Evolutionary conservation across 2,797 vertebrate species (phyloP).

Genomic region (Sternotherus odoratus): DNA sequence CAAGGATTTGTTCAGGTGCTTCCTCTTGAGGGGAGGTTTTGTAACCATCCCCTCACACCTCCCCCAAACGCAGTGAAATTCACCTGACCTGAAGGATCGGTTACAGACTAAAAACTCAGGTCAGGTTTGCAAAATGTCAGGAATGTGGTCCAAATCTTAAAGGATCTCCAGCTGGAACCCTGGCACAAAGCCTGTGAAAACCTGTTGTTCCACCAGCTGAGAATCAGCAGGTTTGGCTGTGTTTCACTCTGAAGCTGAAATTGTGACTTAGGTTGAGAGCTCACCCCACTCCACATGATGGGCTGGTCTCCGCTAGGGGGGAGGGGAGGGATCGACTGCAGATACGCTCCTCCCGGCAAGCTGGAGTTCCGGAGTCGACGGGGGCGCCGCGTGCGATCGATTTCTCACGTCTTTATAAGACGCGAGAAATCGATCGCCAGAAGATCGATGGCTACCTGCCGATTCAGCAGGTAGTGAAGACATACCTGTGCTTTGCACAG

Average conservation of each 20-base stretch:
- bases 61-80: not conserved
- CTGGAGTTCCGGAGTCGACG: too few species aligned
- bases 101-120: not conserved
- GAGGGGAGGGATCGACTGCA: too few species aligned
- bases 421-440: too few species aligned
- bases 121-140: not conserved
- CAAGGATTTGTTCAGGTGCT: not conserved
- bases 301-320: too few species aligned
- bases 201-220: not conserved
- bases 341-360: too few species aligned
- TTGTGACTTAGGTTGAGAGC: not conserved
- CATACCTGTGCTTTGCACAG: not conserved
- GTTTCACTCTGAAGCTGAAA: not conserved
- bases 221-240: not conserved
- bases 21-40: not conserved
- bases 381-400: too few species aligned
- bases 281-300: too few species aligned
- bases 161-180: not conserved
- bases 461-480: too few species aligned
- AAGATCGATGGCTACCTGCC: too few species aligned
- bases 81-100: not conserved
- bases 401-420: too few species aligned
- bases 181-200: not conserved
- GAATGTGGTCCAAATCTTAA: not conserved
- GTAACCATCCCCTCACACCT: not conserved